These are phyloP conservation scores for Harpalus rufipes DNA, from an alignment of 2,888 invertebrate genomes.

Conservation along the genomic window DNA sequence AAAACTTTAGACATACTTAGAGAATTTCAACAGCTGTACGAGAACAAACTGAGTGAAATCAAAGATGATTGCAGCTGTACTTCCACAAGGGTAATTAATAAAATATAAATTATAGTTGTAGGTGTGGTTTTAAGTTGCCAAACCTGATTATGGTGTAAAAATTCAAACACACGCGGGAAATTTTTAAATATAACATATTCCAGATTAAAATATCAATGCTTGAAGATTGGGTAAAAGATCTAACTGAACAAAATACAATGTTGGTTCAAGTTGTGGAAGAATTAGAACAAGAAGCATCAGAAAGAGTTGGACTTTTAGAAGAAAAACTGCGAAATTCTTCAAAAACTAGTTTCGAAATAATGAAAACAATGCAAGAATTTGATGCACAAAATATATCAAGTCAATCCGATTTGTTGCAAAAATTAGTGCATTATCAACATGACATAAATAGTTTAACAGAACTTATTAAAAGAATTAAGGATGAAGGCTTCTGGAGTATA, in stretches of 20 bases:
- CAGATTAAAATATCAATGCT: constrained; percentile 84
- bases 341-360: constrained; percentile 60
- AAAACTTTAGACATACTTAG: constrained; percentile 79
- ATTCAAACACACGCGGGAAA: background rate
- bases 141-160: background rate
- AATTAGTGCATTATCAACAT: constrained; percentile 73
- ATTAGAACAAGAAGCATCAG: constrained; percentile 83
- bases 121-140: constrained; percentile 56
- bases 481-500: constrained; percentile 75
- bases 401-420: constrained; percentile 73
- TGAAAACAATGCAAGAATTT: constrained; percentile 59
- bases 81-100: constrained; percentile 72
- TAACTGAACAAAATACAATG: constrained; percentile 84
- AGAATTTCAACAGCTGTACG: constrained; percentile 82
- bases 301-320: constrained; percentile 80
- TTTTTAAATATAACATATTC: constrained; percentile 67
- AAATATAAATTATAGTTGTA: constrained; percentile 47
- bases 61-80: constrained; percentile 78
- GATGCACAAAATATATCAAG: constrained; percentile 59
- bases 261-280: constrained; percentile 84
- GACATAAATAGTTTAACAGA: constrained; percentile 77
- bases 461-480: constrained; percentile 76
- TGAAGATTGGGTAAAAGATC: constrained; percentile 83
- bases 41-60: constrained; percentile 80
- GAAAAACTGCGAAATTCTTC: constrained; percentile 75